These are phyloP conservation scores for Leptatherina wallacei DNA, from an alignment of 2,797 vertebrate species.

Conservation along the genomic window DNA sequence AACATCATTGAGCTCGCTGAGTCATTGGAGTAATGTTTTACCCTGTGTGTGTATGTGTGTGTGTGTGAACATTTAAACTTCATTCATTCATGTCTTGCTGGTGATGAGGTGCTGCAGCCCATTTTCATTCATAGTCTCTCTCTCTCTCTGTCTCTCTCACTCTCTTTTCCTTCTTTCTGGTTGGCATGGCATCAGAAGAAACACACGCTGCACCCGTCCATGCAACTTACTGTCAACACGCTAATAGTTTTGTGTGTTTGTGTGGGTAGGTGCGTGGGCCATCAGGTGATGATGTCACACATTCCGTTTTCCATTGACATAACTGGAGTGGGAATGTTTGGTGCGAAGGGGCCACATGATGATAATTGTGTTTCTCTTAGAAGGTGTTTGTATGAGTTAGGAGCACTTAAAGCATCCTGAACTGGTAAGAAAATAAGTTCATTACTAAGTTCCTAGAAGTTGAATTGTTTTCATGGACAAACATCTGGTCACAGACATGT, in stretches of 20 bases:
- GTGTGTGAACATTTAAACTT: slow-evolving; percentile 8
- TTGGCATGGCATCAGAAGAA: slow-evolving; percentile 66
- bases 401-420: background rate
- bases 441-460: background rate
- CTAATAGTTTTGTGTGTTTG: slow-evolving; percentile 57
- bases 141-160: slow-evolving; percentile 15
- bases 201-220: slow-evolving; percentile 52
- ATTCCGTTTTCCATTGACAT: slow-evolving; percentile 80
- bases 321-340: slow-evolving; percentile 73
- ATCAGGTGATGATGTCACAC: slow-evolving; percentile 77
- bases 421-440: background rate
- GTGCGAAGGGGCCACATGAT: slow-evolving; percentile 66
- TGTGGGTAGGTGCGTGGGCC: slow-evolving; percentile 50
- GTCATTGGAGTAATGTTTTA: slow-evolving; percentile 56
- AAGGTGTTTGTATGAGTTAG: slow-evolving; percentile 34
- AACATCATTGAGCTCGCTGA: slow-evolving; percentile 75
- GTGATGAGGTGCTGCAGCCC: slow-evolving; percentile 53
- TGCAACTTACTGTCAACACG: slow-evolving; percentile 54
- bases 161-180: slow-evolving; percentile 24
- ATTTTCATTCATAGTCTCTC: slow-evolving; percentile 33
- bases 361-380: slow-evolving; percentile 74
- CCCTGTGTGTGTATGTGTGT: slow-evolving; percentile 35
- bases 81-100: slow-evolving; percentile 49
- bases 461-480: background rate
- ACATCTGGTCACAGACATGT: background rate